Conservation (phyloP, 2,797 vertebrate genomes). For the Takifugu rubripes region DNA sequence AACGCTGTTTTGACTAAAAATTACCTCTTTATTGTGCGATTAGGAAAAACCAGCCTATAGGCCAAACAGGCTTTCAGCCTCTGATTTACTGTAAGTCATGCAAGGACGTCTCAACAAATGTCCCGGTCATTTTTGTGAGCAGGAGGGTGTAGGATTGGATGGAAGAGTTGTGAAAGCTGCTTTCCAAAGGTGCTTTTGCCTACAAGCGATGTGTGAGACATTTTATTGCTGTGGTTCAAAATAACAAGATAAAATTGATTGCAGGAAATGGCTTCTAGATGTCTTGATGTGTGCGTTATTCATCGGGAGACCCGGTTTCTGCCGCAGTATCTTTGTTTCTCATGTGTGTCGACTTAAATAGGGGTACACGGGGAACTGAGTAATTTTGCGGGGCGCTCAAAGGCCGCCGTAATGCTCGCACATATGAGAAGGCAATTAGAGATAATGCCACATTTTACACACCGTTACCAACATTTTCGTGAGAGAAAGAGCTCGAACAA, state of each 20-base stretch:
- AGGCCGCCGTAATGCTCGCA: conserved; percentile 44
- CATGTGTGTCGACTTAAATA: conserved; percentile 68
- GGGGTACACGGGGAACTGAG: conserved; percentile 45
- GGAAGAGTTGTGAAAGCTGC: conserved; percentile 39
- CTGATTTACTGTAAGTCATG: conserved; percentile 49
- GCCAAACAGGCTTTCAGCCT: conserved; percentile 58
- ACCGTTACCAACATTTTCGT: conserved; percentile 58
- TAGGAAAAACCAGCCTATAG: conserved; percentile 60
- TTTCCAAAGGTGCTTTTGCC: conserved; percentile 37
- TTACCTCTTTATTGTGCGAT: conserved; percentile 66
- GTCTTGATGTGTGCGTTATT: conserved; percentile 69
- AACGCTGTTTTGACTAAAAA: conserved; percentile 72
- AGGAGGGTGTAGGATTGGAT: conserved; percentile 44
- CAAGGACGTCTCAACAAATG: conserved; percentile 54
- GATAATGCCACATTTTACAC: conserved; percentile 69
- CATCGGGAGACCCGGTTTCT: conserved; percentile 57
- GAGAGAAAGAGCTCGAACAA: conserved; percentile 67
- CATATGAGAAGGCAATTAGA: conserved; percentile 67
- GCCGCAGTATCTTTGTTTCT: conserved; percentile 63
- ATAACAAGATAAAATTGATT: conserved; percentile 73
- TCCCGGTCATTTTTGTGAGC: conserved; percentile 45
- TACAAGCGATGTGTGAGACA: conserved; percentile 45
- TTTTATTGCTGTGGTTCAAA: conserved; percentile 55
- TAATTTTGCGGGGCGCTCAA: conserved; percentile 4
- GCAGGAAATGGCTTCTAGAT: conserved; percentile 73